Conservation (phyloP, 1,140 invertebrate genomes). For the Heliothis virescens region DNA sequence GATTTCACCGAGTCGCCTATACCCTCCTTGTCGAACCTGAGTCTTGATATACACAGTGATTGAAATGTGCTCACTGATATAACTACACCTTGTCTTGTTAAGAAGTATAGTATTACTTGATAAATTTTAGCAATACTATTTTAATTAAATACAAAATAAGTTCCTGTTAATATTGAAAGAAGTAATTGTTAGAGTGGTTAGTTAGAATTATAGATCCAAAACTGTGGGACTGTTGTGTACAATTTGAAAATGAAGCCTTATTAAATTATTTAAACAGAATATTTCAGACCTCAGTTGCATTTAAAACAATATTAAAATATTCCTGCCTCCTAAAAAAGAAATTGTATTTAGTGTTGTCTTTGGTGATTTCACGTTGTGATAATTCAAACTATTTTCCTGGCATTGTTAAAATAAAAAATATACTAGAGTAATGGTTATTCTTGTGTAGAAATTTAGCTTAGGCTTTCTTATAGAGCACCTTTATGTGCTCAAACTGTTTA, state of each 20-base stretch:
- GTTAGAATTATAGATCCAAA: neutral
- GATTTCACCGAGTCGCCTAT: conserved; percentile 80
- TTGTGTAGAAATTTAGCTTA: neutral
- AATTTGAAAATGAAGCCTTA: neutral
- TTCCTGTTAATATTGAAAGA: conserved; percentile 4
- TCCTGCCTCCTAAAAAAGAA: neutral
- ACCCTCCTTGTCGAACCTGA: conserved; percentile 80
- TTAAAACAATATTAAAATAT: neutral
- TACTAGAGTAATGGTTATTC: neutral
- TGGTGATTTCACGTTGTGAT: conserved; percentile 17
- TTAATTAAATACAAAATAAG: conserved; percentile 22
- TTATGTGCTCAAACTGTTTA: too few species aligned
- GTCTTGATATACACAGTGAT: conserved; percentile 81
- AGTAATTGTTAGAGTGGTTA: neutral
- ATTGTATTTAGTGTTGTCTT: neutral
- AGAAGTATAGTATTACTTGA: conserved; percentile 5
- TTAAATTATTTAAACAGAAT: neutral
- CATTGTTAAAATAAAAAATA: too few species aligned
- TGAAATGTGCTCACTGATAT: conserved; percentile 48
- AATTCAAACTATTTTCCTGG: neutral
- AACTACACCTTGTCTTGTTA: neutral
- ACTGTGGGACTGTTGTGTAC: neutral
- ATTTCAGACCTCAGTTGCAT: conserved; percentile 19
- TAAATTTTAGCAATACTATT: conserved; percentile 28
- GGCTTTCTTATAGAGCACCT: too few species aligned